phyloP scores from a whole-genome alignment of 1,140 invertebrate genomes.

The Calliphora vicina region DNA sequence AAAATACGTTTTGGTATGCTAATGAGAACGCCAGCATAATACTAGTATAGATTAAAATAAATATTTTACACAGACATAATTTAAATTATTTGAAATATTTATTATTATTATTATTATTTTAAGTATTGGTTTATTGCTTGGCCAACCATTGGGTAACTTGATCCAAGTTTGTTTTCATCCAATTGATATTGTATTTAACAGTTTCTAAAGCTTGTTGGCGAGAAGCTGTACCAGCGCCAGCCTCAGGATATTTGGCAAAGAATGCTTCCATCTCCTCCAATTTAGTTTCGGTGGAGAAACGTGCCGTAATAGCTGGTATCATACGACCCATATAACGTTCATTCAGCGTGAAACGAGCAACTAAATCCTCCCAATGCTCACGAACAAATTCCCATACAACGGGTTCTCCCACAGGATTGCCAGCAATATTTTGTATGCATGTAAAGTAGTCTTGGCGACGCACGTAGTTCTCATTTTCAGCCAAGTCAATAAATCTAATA shows the following conservation, averaged over 20 bases:
- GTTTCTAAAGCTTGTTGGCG: slow-evolving; percentile 78
- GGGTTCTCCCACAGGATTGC: slow-evolving; percentile 76
- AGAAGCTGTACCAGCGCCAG: slow-evolving; percentile 79
- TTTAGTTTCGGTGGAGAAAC: slow-evolving; percentile 74
- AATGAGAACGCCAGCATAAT: no score
- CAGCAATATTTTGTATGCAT: slow-evolving; percentile 72
- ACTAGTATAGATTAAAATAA: no score
- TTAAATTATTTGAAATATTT: neutral
- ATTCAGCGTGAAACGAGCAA: slow-evolving; percentile 80
- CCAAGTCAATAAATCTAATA: slow-evolving; percentile 71
- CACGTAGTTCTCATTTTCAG: slow-evolving; percentile 77
- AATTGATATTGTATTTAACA: slow-evolving; percentile 84
- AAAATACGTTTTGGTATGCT: no score
- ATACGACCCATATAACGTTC: slow-evolving; percentile 79
- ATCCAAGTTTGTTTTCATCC: slow-evolving; percentile 68
- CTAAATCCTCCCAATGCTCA: slow-evolving; percentile 74
- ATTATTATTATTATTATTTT: neutral
- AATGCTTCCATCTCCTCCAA: slow-evolving; percentile 81
- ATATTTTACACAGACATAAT: no score
- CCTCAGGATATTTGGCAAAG: slow-evolving; percentile 82
- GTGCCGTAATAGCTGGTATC: slow-evolving; percentile 72
- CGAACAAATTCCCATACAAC: slow-evolving; percentile 86
- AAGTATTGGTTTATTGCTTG: neutral
- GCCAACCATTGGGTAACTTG: slow-evolving; percentile 68
- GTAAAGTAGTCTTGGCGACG: slow-evolving; percentile 85